Base-by-base conservation (phyloP, 1,140 invertebrate species). In the Drosophila pandora region DNA sequence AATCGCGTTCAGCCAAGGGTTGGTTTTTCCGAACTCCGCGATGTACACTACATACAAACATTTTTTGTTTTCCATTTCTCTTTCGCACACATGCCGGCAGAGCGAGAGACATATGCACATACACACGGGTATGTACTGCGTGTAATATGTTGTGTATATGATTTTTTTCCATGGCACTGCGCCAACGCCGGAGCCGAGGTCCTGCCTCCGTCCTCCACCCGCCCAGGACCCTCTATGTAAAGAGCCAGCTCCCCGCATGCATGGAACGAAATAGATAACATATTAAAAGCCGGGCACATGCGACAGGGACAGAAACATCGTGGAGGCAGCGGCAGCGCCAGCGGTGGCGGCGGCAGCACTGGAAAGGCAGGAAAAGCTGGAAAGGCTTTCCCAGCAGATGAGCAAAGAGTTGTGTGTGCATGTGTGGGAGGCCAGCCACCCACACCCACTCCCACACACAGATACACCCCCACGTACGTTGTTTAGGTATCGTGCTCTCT, bases 101-200 rank as follows among this genome's bases (percentile, higher is more conserved):
- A 68, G 79, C 43, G 67, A 61, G 67, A 73, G 34, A 73, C 47
- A 72, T 67, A 50, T 62, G 53, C 21, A 72, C 53, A 68, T 62
- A 73, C 57, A 72, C 69, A 57, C 62, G 57, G 58, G 68, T 69
- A 74, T 83, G 68, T 75, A 61, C 37, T 77, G 72, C 58, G 59
- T 68, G 69, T 78, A 74, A 84, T 84, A 64, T 90, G 87, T 90
- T 90, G 88, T 90, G 88, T 90, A 87, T 75, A 89, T 87, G 84
- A 76, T 83, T 83, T 88, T 85, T 79, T 69, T 69, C 56, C 52
- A 61, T 62, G 62, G 34, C 53, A 45, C 54, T 70, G 47, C 59
- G 74, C 67, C 75, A 76, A 61, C 53, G 64, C 58, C 58, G 61
- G 55, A 47, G 64, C 59, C 58, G 45, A 21, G 39, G 28, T 23